A percentile compares a stretch with the other conserved stretches of the same genome.
phyloP scores from a whole-genome alignment of 2,888 invertebrate genomes.

The Drosophila anceps region DNA sequence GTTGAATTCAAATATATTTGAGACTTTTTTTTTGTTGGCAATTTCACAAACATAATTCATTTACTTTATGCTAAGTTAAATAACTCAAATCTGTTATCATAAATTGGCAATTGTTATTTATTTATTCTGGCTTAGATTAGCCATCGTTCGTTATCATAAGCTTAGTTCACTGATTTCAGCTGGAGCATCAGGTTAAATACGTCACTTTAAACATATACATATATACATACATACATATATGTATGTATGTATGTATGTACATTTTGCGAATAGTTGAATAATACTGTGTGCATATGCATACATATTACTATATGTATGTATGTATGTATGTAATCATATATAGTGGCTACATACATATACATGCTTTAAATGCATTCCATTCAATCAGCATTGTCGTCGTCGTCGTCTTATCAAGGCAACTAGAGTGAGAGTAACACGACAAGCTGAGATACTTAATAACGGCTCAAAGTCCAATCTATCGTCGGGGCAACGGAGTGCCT shows the following conservation, averaged over 20 bases:
- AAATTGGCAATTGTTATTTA: neutral
- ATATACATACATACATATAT: neutral
- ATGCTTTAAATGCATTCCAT: constrained; percentile 14
- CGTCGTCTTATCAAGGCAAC: constrained; percentile 36
- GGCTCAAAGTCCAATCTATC: constrained; percentile 46
- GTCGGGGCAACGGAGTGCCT: constrained; percentile 16
- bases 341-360: neutral
- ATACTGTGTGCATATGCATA: too few species aligned
- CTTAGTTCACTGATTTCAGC: neutral
- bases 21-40: neutral
- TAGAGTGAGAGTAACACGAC: constrained; percentile 1
- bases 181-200: constrained; percentile 11
- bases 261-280: neutral
- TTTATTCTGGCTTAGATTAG: neutral
- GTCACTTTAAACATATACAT: neutral
- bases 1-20: neutral
- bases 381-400: constrained; percentile 26
- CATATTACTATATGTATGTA: neutral
- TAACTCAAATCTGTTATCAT: neutral
- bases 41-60: neutral
- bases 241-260: too few species aligned
- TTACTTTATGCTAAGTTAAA: neutral
- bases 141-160: neutral
- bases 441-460: constrained; percentile 21
- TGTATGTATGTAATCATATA: neutral